A percentile compares a stretch with the other conserved stretches of the same genome.
These are phyloP conservation scores for Caerostris darwini DNA, from an alignment of 1,140 invertebrate genomes.

Conservation along the genomic window DNA sequence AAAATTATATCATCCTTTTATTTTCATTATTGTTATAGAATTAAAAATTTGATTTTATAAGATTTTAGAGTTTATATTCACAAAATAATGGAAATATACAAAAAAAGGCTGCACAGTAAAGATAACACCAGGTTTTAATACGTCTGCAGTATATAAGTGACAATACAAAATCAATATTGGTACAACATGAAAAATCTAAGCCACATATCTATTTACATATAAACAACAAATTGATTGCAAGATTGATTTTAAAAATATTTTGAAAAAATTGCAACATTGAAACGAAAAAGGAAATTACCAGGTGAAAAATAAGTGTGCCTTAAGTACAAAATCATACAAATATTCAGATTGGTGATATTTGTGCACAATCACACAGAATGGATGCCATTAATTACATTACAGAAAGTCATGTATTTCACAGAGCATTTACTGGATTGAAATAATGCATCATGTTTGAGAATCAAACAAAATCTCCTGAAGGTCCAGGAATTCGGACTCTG, in stretches of 20 bases:
- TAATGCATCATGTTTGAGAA: conserved; percentile 10
- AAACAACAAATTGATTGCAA: background rate
- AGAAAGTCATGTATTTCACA: background rate
- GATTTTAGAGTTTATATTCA: too few species aligned
- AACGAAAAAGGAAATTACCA: background rate
- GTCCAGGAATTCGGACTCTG: conserved; percentile 73
- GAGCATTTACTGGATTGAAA: background rate
- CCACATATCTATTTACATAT: conserved; percentile 11
- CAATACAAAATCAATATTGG: background rate
- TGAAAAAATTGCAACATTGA: background rate
- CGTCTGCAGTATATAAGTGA: background rate
- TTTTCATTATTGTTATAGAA: too few species aligned
- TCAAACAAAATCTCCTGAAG: conserved; percentile 73
- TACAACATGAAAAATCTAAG: background rate
- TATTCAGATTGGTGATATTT: conserved; percentile 44
- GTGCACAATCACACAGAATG: conserved; percentile 9
- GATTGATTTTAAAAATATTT: background rate
- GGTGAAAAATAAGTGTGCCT: conserved; percentile 28
- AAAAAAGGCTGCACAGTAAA: background rate
- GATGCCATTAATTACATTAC: background rate
- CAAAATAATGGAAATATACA: background rate
- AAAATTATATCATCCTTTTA: too few species aligned
- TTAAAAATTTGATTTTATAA: too few species aligned
- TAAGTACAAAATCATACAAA: conserved; percentile 44
- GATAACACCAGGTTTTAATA: background rate